Evolutionary conservation across 1,140 invertebrate species (phyloP).

Genomic region (Delia radicum): DNA sequence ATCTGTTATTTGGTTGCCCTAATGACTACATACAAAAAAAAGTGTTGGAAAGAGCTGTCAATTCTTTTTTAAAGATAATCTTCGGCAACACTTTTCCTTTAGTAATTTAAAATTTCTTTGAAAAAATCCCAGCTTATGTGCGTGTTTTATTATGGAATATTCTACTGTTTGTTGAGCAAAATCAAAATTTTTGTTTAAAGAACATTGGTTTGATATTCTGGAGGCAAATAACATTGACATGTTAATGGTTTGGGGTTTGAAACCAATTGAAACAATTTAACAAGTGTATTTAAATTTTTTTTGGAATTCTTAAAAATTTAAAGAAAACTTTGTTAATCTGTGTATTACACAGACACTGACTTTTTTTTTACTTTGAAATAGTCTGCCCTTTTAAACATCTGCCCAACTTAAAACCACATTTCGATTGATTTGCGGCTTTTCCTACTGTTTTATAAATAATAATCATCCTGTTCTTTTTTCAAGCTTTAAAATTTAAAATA

Average conservation of each 20-base stretch:
- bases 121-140: too few species aligned
- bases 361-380: neutral
- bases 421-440: constrained; percentile 54
- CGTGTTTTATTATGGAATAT: neutral
- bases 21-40: too few species aligned
- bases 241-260: neutral
- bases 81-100: too few species aligned
- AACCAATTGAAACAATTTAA: neutral
- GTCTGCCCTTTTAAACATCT: constrained; percentile 26
- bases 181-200: neutral
- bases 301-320: too few species aligned
- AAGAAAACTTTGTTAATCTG: too few species aligned
- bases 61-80: neutral
- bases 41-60: neutral
- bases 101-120: neutral
- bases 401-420: constrained; percentile 42
- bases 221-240: neutral
- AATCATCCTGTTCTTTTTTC: neutral
- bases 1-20: too few species aligned
- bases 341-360: neutral
- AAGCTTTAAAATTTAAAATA: neutral
- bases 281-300: neutral
- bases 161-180: neutral
- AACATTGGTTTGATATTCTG: neutral
- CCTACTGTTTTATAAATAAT: neutral